Evolutionary conservation across 2,113 vertebrate genomes (phyloP).

Genomic region (Sitta europaea): DNA sequence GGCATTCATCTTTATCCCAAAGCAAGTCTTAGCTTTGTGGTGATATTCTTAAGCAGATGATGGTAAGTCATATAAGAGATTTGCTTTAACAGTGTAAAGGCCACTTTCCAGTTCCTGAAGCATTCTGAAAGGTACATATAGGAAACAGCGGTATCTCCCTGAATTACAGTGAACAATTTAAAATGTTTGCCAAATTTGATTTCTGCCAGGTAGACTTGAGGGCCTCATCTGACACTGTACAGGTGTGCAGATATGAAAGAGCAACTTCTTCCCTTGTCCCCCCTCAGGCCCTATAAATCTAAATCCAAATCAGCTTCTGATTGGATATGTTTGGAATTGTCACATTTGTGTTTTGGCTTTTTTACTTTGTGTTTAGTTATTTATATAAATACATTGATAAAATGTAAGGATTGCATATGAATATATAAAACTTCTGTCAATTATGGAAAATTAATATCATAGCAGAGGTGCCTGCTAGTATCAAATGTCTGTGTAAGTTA

Average conservation of each 20-base stretch:
- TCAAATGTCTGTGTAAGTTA: not conserved
- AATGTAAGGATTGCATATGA: not conserved
- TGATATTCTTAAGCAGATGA: not conserved
- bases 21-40: not conserved
- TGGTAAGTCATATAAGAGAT: not conserved
- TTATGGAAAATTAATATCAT: not conserved
- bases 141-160: not conserved
- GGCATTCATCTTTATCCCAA: not conserved
- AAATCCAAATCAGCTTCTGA: not conserved
- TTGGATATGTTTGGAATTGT: not conserved
- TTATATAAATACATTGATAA: not conserved
- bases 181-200: not conserved
- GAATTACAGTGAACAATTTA: not conserved
- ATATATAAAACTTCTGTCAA: not conserved
- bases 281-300: not conserved
- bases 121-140: not conserved
- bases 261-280: not conserved
- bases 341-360: rapidly evolving
- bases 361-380: not conserved
- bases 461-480: not conserved
- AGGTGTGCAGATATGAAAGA: not conserved
- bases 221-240: not conserved
- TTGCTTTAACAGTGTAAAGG: not conserved
- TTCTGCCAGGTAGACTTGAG: not conserved
- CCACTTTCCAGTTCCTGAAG: not conserved